Evolutionary conservation across 35 echinoderm and acorn worm species (phyloP).

Genomic region (Heliocidaris erythrogramma): DNA sequence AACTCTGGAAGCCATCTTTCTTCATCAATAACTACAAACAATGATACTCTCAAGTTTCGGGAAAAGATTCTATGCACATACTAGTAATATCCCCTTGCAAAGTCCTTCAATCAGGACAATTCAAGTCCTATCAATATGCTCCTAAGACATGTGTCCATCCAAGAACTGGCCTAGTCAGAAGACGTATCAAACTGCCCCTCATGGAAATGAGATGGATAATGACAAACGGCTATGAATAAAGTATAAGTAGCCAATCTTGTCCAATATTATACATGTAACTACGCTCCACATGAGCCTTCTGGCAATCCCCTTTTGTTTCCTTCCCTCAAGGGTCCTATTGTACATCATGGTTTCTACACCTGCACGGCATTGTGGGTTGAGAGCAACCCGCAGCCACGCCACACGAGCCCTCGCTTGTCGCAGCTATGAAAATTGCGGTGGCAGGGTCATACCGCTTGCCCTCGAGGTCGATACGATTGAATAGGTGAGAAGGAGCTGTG

Average conservation of each 20-base stretch:
- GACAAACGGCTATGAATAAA: neutral
- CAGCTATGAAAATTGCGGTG: conserved; percentile 15
- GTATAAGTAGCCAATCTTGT: neutral
- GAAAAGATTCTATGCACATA: neutral
- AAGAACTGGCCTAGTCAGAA: neutral
- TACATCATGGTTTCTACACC: neutral
- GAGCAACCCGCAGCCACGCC: neutral
- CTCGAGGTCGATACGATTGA: conserved; percentile 29
- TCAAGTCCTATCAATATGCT: neutral
- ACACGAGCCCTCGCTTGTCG: neutral
- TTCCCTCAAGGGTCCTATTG: neutral
- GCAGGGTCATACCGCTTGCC: conserved; percentile 38
- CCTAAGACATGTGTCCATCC: neutral
- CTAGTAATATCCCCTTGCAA: neutral
- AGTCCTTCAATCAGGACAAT: neutral
- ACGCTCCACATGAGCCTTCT: neutral
- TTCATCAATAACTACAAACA: neutral
- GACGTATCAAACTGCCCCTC: neutral
- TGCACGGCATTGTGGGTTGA: neutral
- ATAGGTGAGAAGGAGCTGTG: conserved; percentile 1
- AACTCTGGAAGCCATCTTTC: no score
- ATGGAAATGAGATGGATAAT: neutral
- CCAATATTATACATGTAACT: neutral
- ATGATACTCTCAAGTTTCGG: neutral
- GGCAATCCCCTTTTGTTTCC: neutral